Base-by-base conservation (phyloP, 2,113 vertebrate species). In the Rhabdornis inornatus region DNA sequence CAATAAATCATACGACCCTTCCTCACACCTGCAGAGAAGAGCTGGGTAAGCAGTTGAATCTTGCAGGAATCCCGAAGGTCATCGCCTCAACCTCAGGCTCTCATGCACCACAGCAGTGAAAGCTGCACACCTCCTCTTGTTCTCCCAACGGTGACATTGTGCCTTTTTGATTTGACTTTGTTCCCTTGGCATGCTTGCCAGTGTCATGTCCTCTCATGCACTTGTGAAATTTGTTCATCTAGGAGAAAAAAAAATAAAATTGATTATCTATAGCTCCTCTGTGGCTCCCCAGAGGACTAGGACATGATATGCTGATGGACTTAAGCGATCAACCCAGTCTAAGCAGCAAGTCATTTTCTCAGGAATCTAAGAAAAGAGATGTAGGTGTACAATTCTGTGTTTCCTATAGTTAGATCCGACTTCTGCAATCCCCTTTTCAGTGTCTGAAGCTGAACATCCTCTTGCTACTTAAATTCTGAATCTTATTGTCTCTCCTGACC, bases 1-100 rank as follows among this genome's bases (percentile, higher is more conserved):
- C 84, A 57, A 25, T 90, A 85, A 87, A 77, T 83, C 59, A 35
- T 31, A 82, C 0, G 21, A 92, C 88, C 83, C 88, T 96, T 86
- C 52, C 71, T 91, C 72, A 88, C 93, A 95, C 79, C 94, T 96
- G 96, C 92, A 88, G 71, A 84, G 77, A 94, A 72, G 92, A 82
- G 61, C 18, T 57, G 65, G 71, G 28, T 87, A 78, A 95, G 88
- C 88, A 90, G 76, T 0, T 60, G 66, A 66, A 55, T 30, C 53
- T 59, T 61, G 71, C 79, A 77, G 37, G 10, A 21, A 35, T 78
- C 65, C 77, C 4, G 12, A 95, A 95, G 81, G 91, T 94, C 81
- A 14, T 30, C 1, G 1, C 63, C 65, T 53, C 76, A 56, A 40
- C 72, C 65, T 79, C 72, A 24, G 39, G 60, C n/a, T 90, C 76